Evolutionary conservation across 2,888 invertebrate species (phyloP).

Genomic region (Dione juno): DNA sequence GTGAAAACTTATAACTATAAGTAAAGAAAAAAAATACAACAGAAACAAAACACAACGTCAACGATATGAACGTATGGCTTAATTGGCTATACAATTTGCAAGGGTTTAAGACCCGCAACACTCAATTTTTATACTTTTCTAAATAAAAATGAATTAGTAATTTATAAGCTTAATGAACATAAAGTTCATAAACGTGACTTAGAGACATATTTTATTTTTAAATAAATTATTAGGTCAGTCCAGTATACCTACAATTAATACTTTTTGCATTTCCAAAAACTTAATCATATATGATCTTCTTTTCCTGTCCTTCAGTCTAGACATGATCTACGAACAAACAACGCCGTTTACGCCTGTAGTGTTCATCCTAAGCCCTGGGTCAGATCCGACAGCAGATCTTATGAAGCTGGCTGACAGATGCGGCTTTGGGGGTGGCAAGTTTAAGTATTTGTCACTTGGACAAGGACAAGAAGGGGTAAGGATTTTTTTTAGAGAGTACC

Average conservation of each 20-base stretch:
- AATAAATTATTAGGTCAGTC: too few species aligned
- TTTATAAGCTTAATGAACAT: too few species aligned
- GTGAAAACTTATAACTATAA: too few species aligned
- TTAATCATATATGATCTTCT: background rate
- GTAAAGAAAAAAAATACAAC: too few species aligned
- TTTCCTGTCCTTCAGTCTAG: conserved; percentile 83
- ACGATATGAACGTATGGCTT: too few species aligned
- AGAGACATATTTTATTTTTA: too few species aligned
- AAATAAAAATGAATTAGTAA: too few species aligned
- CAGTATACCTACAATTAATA: background rate
- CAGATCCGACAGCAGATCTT: conserved; percentile 94
- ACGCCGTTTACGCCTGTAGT: conserved; percentile 93
- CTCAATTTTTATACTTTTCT: too few species aligned
- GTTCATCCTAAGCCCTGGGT: conserved; percentile 96
- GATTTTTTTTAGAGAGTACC: background rate
- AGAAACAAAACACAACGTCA: too few species aligned
- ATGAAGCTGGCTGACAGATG: conserved; percentile 90
- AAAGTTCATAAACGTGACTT: too few species aligned
- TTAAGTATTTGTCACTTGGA: conserved; percentile 94
- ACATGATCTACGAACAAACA: conserved; percentile 93
- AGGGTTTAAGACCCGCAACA: too few species aligned
- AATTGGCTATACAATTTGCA: too few species aligned
- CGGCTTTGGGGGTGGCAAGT: conserved; percentile 89
- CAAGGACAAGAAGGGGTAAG: conserved; percentile 95
- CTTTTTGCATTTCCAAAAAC: background rate